Evolutionary conservation across 2,797 vertebrate genomes (phyloP).

Genomic region (Craterocephalus amniculus): DNA sequence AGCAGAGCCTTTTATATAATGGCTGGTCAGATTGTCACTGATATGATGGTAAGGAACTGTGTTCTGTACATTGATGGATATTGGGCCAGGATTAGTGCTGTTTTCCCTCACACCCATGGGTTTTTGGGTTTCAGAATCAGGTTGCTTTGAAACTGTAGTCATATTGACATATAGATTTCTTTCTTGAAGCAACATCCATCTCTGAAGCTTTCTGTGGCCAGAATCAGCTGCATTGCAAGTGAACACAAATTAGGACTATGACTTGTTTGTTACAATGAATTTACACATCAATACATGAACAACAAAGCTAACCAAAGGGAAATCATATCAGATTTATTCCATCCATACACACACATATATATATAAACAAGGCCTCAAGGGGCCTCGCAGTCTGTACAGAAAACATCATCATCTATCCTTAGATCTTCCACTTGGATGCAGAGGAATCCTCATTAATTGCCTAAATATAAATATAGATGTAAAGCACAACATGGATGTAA

Average conservation of each 20-base stretch:
- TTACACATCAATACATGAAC: neutral
- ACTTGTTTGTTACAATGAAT: neutral
- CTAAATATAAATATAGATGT: neutral
- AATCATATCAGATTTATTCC: neutral
- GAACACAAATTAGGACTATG: neutral
- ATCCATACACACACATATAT: neutral
- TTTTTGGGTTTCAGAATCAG: too few species aligned
- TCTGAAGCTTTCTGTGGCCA: neutral
- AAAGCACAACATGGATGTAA: neutral
- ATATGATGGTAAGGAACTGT: too few species aligned
- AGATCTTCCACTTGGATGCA: constrained; percentile 2
- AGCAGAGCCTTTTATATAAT: too few species aligned
- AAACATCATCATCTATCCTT: constrained; percentile 1
- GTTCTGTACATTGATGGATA: too few species aligned
- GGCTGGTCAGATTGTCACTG: too few species aligned
- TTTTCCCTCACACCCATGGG: too few species aligned
- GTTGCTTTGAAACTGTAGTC: too few species aligned
- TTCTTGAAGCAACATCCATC: neutral
- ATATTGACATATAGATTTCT: neutral
- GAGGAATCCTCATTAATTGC: constrained; percentile 5
- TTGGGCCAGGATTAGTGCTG: too few species aligned
- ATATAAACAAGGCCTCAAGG: constrained; percentile 2
- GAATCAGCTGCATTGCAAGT: neutral
- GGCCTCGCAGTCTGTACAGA: constrained; percentile 3
- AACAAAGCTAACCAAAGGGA: constrained; percentile 1